Base-by-base conservation (phyloP, 2,113 vertebrate species). In the Perca flavescens region DNA sequence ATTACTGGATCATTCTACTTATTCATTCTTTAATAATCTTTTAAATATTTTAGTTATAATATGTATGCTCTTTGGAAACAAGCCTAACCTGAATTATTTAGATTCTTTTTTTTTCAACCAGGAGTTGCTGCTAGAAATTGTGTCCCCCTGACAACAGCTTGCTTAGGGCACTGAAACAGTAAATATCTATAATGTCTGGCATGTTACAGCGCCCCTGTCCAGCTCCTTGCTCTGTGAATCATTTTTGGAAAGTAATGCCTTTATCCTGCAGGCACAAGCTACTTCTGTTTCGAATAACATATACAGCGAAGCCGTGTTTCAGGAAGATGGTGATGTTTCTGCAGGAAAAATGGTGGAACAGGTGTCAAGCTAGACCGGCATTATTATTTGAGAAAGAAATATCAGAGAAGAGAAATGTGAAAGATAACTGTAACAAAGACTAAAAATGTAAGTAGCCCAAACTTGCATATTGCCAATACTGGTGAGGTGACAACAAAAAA, bases 161-260 rank as follows among this genome's bases (percentile, higher is more conserved):
- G 36, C 52, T 80, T n/a, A 34, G 53, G 66, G 73, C 68, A 14
- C 22, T 8, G 52, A 73, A 89, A 82, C 71, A 73, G 70, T 84
- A 83, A 81, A 88, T 79, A 84, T 86, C 58, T 77, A 66, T 84
- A 72, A 84, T 81, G 19, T 61, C 58, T 70, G 64, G 50, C 65
- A 69, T 83, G 73, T 80, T 69, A 56, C 36, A 53, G 10, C 31
- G 46, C 67, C 40, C 43, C 77, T 61, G 63, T 62, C 65, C 34
- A 62, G 28, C 63, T 62, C 52, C 74, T 22, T 57, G 28, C 57
- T 34, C 52, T 43, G n/a, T 77, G 58, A 86, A 77, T 89, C 75
- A 80, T 73, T 87, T 71, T 69, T 67, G 47, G 21, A 70, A 77
- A 82, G 31, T 52, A 83, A 83, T 73, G 36, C 53, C 64, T 68